Percentiles rank a stretch among this genome's conserved stretches.
These are phyloP conservation scores for Chouioia cunea DNA, from an alignment of 2,888 invertebrate species.

Conservation along the genomic window DNA sequence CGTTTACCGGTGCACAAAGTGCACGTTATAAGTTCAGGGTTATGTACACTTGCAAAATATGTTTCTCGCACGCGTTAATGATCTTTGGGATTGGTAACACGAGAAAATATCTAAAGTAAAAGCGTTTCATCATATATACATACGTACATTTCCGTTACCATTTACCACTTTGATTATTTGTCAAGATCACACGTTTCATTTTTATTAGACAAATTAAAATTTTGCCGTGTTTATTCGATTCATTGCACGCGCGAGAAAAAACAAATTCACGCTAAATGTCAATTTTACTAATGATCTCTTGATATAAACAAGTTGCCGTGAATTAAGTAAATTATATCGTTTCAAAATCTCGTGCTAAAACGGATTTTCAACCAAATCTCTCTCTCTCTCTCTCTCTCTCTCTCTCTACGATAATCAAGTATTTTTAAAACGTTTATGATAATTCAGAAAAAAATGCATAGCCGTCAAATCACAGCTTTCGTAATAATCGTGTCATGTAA, in stretches of 20 bases:
- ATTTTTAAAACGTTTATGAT: too few species aligned
- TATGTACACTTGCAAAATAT: constrained; percentile 24
- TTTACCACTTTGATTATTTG: constrained; percentile 31
- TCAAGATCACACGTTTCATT: constrained; percentile 17
- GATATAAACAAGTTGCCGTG: too few species aligned
- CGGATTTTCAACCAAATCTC: too few species aligned
- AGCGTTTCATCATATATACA: background rate
- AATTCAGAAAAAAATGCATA: too few species aligned
- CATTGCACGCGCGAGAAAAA: background rate
- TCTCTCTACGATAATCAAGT: too few species aligned
- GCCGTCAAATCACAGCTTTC: too few species aligned
- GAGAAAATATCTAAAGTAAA: constrained; percentile 16
- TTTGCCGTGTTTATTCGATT: constrained; percentile 8
- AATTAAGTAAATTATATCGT: too few species aligned
- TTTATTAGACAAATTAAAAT: constrained; percentile 27
- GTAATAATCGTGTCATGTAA: too few species aligned
- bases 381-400: too few species aligned
- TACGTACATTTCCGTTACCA: constrained; percentile 13
- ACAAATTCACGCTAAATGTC: constrained; percentile 11
- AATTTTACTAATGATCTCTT: constrained; percentile 10
- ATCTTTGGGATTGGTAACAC: constrained; percentile 14
- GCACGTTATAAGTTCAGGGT: constrained; percentile 21
- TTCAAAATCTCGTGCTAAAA: background rate
- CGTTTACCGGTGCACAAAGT: too few species aligned
- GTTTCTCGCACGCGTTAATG: constrained; percentile 17